Conservation (phyloP, 2,113 vertebrate genomes). For the Salvelinus sp. region DNA sequence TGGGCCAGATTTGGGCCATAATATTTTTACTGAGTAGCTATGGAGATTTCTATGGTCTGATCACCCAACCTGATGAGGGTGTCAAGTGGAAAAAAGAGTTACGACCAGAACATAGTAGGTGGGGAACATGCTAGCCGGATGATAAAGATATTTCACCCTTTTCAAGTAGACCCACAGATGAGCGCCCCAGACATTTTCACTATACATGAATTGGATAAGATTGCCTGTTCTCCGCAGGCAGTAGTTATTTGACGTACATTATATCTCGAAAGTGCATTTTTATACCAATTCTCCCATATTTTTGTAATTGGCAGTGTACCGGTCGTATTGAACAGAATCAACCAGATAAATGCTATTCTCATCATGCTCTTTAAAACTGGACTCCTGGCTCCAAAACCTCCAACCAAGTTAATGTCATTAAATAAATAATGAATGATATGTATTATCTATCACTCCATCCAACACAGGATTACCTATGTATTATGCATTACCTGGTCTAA, state of each 20-base stretch:
- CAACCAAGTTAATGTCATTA: slow-evolving; percentile 86
- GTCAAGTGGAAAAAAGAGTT: no score
- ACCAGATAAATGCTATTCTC: slow-evolving; percentile 53
- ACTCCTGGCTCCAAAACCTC: slow-evolving; percentile 52
- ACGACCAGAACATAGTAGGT: no score
- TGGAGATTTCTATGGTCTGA: no score
- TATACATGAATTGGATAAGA: neutral
- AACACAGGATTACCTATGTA: slow-evolving; percentile 89
- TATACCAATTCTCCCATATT: neutral
- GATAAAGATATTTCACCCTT: neutral
- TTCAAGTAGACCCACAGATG: neutral
- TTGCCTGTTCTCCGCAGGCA: slow-evolving; percentile 10
- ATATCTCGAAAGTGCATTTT: neutral
- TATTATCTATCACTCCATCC: slow-evolving; percentile 95
- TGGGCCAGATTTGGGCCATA: no score
- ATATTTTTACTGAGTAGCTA: no score
- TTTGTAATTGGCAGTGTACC: slow-evolving; percentile 24
- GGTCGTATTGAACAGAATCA: slow-evolving; percentile 24
- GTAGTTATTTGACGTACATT: neutral
- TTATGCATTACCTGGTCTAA: slow-evolving; percentile 90
- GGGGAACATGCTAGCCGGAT: neutral
- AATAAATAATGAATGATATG: slow-evolving; percentile 93
- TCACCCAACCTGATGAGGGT: no score
- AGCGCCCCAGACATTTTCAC: slow-evolving; percentile 18
- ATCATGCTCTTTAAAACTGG: slow-evolving; percentile 56